Conservation (phyloP, 2,113 vertebrate genomes). For the Steatornis caripensis region DNA sequence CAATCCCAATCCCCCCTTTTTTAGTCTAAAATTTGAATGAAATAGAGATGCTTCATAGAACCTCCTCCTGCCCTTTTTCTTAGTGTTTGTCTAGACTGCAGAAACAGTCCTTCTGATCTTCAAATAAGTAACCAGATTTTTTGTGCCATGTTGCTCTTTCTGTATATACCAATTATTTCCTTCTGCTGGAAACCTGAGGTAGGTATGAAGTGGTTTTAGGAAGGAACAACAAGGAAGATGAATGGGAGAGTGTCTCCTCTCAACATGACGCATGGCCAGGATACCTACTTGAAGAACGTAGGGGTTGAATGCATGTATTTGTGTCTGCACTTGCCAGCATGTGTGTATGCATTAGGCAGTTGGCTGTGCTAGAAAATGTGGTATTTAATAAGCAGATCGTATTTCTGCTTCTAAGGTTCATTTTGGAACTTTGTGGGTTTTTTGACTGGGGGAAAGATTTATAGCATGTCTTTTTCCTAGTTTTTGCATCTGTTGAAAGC, state of each 20-base stretch:
- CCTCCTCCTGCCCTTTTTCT: neutral
- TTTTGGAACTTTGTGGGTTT: neutral
- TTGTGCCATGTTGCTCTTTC: neutral
- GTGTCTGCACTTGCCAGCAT: neutral
- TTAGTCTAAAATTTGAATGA: neutral
- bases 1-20: neutral
- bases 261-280: too few species aligned
- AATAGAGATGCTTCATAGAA: neutral
- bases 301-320: neutral
- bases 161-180: neutral
- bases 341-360: too few species aligned
- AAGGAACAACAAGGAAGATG: neutral
- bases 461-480: neutral
- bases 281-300: accelerated
- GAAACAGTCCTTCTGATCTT: too few species aligned
- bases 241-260: neutral
- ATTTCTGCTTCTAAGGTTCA: neutral
- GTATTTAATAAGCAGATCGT: neutral
- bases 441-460: neutral
- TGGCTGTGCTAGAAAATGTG: neutral
- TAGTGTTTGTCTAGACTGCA: neutral
- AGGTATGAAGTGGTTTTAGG: neutral
- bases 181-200: neutral
- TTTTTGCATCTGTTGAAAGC: neutral
- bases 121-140: neutral